A percentile compares a stretch with the other conserved stretches of the same genome.
phyloP scores from a whole-genome alignment of 2,888 invertebrate genomes.

The Hedychridium roseum region DNA sequence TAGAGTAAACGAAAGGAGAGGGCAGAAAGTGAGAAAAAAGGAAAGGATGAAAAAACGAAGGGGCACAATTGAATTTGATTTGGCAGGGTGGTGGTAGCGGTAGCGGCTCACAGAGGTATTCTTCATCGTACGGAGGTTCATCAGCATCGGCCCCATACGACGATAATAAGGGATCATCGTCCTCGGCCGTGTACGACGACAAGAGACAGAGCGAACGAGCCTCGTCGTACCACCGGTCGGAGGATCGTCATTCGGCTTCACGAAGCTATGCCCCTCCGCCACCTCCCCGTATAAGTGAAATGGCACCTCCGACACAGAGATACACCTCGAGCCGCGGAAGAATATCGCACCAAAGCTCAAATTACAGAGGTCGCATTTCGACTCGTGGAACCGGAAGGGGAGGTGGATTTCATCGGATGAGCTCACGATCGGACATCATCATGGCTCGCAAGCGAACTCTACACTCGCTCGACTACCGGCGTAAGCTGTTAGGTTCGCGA shows the following conservation, averaged over 20 bases:
- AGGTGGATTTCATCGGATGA: constrained; percentile 54
- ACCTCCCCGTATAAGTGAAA: constrained; percentile 56
- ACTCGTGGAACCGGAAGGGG: constrained; percentile 50
- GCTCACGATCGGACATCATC: constrained; percentile 52
- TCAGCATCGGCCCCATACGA: constrained; percentile 52
- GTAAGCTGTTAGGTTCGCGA: constrained; percentile 58
- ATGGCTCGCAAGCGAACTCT: constrained; percentile 57
- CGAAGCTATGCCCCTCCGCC: constrained; percentile 54
- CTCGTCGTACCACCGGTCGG: constrained; percentile 58
- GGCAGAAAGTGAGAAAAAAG: constrained; percentile 37
- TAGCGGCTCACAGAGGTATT: constrained; percentile 58
- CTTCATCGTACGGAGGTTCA: constrained; percentile 56
- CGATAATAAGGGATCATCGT: constrained; percentile 58
- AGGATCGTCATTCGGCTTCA: constrained; percentile 58
- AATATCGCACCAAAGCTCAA: constrained; percentile 53
- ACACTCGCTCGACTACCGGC: constrained; percentile 57
- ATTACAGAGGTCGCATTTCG: constrained; percentile 55
- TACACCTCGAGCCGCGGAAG: constrained; percentile 55
- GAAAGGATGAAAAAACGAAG: constrained; percentile 41
- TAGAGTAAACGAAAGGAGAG: constrained; percentile 13
- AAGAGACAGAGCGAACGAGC: constrained; percentile 58
- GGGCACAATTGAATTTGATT: constrained; percentile 60
- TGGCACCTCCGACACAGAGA: constrained; percentile 54
- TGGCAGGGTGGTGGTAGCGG: constrained; percentile 60
- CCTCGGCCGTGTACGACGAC: constrained; percentile 55